Base-by-base conservation (phyloP, 2,888 invertebrate species). In the Subacronicta megacephala region DNA sequence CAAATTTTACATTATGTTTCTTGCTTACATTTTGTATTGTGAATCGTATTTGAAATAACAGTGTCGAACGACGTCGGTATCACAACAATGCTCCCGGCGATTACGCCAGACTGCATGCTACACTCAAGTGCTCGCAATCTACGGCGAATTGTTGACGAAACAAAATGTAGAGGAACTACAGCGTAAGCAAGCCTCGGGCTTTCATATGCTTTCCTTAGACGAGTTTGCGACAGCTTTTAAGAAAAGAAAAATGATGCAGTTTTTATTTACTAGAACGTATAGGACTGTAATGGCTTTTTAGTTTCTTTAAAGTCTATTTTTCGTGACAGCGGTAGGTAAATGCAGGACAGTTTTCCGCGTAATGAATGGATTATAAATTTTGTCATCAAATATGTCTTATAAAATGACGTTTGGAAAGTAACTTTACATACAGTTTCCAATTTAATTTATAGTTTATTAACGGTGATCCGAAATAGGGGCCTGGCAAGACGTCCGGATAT, bases 71-170 rank as follows among this genome's bases (percentile, higher is more conserved):
- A 40, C 65, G 36, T 41, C 15, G 51, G 38, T 26, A 50, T 36
- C 33, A 37, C 72, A 51, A 75, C 65, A 72, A 72, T 75, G 66
- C 66, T 45, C 26, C 58, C 47, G 59, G 73, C 74, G 61, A 75
- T 74, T 74, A 72, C 70, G 57, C 56, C 56, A 61, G 44, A 45
- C 53, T 72, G 69, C 65, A 62, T 55, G 71, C 71, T 26, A 50
- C 63, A 68, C 53, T 52, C 61, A 65, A 74, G 76, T 72, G 72
- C 70, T 72, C 75, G 64, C 73, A 74, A 74, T 74, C 73, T 62
- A 59, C 31, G 62, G 63, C 73, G 57, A 66, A 72, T 74, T 75
- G 76, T 59, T 54, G 59, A 64, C 65, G 76, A 54, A 62, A 65
- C 62, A 55, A 65, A 72, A 62, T 64, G 62, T 50, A 72, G 61